These are phyloP conservation scores for Hippocampus barbouri DNA, from an alignment of 2,113 vertebrate genomes.

Conservation along the genomic window DNA sequence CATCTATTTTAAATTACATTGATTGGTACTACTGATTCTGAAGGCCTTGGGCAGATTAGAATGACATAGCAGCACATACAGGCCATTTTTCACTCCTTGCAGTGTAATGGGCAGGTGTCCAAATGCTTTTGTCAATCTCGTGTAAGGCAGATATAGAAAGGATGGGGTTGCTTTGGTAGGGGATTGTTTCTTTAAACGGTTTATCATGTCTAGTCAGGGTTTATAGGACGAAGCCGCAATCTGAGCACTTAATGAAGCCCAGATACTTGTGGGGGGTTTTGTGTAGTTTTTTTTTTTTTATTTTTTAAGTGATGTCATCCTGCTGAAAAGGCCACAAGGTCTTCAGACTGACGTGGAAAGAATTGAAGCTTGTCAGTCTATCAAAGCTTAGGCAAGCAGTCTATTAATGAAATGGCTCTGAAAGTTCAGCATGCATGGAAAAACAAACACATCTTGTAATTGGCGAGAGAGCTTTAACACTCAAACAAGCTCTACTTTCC, in stretches of 20 bases:
- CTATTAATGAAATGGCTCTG: background rate
- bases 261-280: background rate
- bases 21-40: too few species aligned
- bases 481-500: background rate
- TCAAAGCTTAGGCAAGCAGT: background rate
- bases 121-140: background rate
- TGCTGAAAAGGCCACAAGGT: constrained; percentile 38
- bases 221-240: background rate
- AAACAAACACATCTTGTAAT: background rate
- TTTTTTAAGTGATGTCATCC: constrained; percentile 35
- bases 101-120: background rate
- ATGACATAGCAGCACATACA: background rate
- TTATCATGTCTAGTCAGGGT: constrained; percentile 1
- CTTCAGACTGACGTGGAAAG: constrained; percentile 13
- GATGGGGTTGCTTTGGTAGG: background rate
- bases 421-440: background rate
- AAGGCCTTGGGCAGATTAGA: too few species aligned
- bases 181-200: constrained; percentile 2
- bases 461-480: background rate
- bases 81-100: background rate
- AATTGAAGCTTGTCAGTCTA: constrained; percentile 12
- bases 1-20: too few species aligned
- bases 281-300: background rate
- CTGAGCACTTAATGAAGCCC: constrained; percentile 13
- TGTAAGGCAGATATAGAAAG: background rate